These are phyloP conservation scores for Euwallacea fornicatus DNA, from an alignment of 1,140 invertebrate genomes.

Conservation along the genomic window DNA sequence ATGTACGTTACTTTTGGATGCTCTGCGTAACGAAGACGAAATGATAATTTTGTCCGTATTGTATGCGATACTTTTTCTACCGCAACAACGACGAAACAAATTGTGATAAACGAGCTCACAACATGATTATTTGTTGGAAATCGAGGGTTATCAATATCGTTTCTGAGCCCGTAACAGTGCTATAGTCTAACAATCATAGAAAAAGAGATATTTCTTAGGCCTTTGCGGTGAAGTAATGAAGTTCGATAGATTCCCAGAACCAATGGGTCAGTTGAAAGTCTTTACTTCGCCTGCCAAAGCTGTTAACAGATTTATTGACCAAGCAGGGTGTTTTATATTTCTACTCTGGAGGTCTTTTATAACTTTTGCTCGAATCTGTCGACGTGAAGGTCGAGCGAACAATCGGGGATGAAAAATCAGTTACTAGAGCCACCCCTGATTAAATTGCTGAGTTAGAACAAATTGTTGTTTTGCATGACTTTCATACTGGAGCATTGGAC, in stretches of 20 bases:
- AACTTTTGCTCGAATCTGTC: background rate
- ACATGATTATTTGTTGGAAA: no score
- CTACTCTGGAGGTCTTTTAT: constrained; percentile 8
- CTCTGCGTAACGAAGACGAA: no score
- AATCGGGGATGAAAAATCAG: constrained; percentile 1
- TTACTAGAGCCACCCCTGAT: constrained; percentile 15
- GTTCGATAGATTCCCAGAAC: constrained; percentile 17
- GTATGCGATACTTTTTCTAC: no score
- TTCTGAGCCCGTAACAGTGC: no score
- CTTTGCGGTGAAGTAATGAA: constrained; percentile 24
- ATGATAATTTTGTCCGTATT: no score
- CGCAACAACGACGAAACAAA: no score
- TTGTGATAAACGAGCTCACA: no score
- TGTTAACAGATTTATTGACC: constrained; percentile 29
- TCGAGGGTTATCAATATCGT: no score
- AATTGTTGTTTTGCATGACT: background rate
- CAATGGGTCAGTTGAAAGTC: constrained; percentile 12
- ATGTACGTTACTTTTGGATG: no score
- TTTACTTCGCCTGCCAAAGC: constrained; percentile 14
- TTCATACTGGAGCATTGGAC: background rate
- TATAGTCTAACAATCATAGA: no score
- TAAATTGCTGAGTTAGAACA: background rate
- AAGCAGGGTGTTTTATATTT: constrained; percentile 9
- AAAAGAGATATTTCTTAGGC: constrained; percentile 23
- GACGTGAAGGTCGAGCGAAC: background rate